Evolutionary conservation across 2,888 invertebrate genomes (phyloP).

Genomic region (Epirrhoe alternata): DNA sequence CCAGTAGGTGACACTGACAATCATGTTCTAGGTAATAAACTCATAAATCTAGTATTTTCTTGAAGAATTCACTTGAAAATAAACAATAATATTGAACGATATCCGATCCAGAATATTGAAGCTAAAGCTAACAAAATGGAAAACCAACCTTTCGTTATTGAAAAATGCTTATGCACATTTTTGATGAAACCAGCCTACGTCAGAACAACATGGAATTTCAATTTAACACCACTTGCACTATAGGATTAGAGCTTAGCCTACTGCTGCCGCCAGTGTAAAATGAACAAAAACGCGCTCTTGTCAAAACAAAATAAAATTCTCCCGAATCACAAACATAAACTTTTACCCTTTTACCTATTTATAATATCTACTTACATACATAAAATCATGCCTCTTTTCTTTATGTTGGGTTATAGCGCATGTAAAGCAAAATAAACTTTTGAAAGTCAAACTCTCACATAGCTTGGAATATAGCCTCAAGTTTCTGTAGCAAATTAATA

Average conservation of each 20-base stretch:
- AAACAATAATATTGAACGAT: constrained; percentile 1
- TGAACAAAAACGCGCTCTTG: constrained; percentile 11
- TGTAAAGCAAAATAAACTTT: neutral
- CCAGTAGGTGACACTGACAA: too few relatives aligned
- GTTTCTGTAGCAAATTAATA: constrained; percentile 24
- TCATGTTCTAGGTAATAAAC: too few relatives aligned
- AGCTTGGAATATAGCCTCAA: neutral
- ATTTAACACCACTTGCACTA: constrained; percentile 55
- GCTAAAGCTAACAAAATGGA: constrained; percentile 14
- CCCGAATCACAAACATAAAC: too few relatives aligned
- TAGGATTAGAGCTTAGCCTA: constrained; percentile 48
- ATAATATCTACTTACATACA: too few relatives aligned
- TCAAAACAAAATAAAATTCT: too few relatives aligned
- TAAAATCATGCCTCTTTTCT: too few relatives aligned
- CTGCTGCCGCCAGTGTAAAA: neutral
- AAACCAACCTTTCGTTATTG: constrained; percentile 40
- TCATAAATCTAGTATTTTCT: neutral
- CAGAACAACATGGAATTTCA: constrained; percentile 58
- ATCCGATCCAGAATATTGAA: constrained; percentile 43
- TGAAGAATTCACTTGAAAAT: neutral
- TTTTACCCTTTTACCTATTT: too few relatives aligned
- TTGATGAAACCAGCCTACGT: constrained; percentile 34
- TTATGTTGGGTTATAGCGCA: neutral
- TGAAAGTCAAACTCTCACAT: neutral
- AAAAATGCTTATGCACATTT: constrained; percentile 49